These are phyloP conservation scores for Eurypyga helias DNA, from an alignment of 2,113 vertebrate species.

Conservation along the genomic window DNA sequence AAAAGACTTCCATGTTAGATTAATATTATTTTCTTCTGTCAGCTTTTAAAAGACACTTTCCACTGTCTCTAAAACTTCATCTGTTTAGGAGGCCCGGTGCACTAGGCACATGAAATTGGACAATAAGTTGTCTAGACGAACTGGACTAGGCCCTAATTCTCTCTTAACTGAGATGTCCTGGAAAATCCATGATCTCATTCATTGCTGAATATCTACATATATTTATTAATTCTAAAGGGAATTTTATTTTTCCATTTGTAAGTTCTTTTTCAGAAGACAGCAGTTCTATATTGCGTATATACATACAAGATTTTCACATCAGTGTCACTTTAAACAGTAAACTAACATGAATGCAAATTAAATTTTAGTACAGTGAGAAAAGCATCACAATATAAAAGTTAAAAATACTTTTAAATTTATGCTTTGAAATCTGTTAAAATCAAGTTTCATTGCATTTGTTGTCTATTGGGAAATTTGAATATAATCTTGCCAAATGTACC, in stretches of 20 bases:
- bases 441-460: background rate
- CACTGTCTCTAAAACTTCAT: background rate
- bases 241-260: background rate
- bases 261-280: background rate
- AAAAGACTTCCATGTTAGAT: background rate
- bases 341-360: background rate
- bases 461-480: background rate
- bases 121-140: background rate
- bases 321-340: background rate
- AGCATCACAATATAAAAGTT: background rate
- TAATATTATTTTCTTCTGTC: background rate
- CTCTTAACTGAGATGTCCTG: background rate
- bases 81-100: background rate
- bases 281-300: background rate
- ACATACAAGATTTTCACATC: background rate
- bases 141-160: background rate
- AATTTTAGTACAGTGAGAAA: background rate
- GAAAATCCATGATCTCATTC: background rate
- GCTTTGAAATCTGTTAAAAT: background rate
- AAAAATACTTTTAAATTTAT: background rate
- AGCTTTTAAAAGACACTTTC: background rate
- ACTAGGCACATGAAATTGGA: background rate
- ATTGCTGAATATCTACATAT: background rate
- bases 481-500: background rate
- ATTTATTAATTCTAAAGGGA: background rate